Percentiles rank a stretch among this genome's conserved stretches.
Conservation (phyloP, 2,113 vertebrate species). For the Alouatta palliata region DNA sequence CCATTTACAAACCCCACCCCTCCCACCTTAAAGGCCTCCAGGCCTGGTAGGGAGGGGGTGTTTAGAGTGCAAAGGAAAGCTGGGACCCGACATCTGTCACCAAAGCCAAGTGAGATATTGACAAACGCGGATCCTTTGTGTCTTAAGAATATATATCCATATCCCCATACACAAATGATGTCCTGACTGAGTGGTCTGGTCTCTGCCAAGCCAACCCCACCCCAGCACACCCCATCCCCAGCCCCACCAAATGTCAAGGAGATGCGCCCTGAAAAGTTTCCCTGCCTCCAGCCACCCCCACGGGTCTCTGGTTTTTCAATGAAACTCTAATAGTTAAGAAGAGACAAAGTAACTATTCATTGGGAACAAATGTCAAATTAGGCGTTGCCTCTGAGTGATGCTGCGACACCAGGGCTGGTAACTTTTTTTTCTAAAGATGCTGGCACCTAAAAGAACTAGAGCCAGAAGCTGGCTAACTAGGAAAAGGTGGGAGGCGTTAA, state of each 20-base stretch:
- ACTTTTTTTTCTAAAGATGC: slow-evolving; percentile 24
- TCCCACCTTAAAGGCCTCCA: slow-evolving; percentile 52
- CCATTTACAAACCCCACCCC: not conserved
- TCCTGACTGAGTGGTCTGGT: not conserved
- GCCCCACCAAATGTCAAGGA: not conserved
- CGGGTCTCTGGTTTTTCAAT: slow-evolving; percentile 24
- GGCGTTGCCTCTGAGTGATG: not conserved
- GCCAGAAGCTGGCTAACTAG: not conserved
- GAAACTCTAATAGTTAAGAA: slow-evolving; percentile 44
- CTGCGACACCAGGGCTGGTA: not conserved
- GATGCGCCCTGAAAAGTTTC: not conserved
- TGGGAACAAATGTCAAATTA: slow-evolving; percentile 62
- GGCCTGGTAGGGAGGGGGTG: not conserved
- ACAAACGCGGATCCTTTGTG: slow-evolving; percentile 73
- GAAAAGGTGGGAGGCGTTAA: not conserved
- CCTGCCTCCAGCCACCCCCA: not conserved
- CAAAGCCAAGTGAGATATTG: slow-evolving; percentile 55
- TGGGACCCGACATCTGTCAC: slow-evolving; percentile 71
- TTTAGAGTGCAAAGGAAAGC: slow-evolving; percentile 57
- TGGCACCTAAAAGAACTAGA: not conserved
- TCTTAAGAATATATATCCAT: slow-evolving; percentile 49
- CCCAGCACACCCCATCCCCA: not conserved
- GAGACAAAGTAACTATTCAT: slow-evolving; percentile 67
- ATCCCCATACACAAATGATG: not conserved
- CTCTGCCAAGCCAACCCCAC: not conserved